These are phyloP conservation scores for Capromys pilorides DNA, from an alignment of 2,797 vertebrate genomes.

Conservation along the genomic window DNA sequence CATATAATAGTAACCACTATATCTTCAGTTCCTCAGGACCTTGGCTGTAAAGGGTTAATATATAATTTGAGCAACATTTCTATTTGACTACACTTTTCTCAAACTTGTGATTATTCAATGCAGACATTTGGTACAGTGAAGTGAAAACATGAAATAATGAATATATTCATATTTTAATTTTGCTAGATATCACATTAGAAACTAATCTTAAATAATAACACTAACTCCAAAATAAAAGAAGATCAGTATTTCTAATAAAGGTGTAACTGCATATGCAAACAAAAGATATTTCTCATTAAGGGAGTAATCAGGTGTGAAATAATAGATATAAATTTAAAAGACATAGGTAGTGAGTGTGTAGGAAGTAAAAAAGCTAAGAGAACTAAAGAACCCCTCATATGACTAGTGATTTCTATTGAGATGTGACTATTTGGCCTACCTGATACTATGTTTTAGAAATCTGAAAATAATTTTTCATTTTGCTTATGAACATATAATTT, in stretches of 20 bases:
- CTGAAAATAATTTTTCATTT: background rate
- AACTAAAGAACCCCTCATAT: background rate
- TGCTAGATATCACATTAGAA: background rate
- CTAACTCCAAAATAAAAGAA: background rate
- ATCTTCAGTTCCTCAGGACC: background rate
- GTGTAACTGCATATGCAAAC: background rate
- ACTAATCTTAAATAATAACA: background rate
- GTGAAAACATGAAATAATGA: background rate
- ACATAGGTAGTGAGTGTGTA: fast-evolving
- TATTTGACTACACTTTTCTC: background rate
- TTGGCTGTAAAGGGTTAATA: background rate
- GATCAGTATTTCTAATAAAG: background rate
- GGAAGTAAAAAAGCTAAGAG: background rate
- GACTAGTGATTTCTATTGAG: background rate
- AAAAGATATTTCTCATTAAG: background rate
- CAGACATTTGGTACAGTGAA: background rate
- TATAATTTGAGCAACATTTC: background rate
- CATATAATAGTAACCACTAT: background rate
- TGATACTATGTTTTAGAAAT: background rate
- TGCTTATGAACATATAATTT: background rate
- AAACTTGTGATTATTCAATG: background rate
- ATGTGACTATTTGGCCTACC: background rate
- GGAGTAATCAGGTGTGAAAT: background rate
- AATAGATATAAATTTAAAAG: background rate
- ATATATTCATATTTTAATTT: conserved; percentile 6